A percentile compares a stretch with the other conserved stretches of the same genome.
Evolutionary conservation across 2,888 invertebrate species (phyloP).

Genomic region (Plutella xylostella): DNA sequence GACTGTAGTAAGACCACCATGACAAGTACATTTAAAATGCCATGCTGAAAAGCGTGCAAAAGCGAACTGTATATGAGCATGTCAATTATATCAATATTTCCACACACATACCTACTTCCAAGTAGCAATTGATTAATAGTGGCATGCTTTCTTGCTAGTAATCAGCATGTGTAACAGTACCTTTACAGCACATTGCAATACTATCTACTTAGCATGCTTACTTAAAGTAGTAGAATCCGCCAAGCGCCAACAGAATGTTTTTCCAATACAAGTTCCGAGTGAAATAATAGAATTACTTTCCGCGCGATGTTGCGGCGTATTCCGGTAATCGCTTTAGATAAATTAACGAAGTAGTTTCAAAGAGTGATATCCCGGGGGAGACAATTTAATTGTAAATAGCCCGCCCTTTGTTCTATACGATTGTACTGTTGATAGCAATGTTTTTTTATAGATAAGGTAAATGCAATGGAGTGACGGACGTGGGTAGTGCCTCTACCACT

Average conservation of each 20-base stretch:
- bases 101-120: slow-evolving; percentile 27
- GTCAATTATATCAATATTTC: slow-evolving; percentile 48
- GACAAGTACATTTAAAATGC: no score
- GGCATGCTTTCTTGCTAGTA: slow-evolving; percentile 1
- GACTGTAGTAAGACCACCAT: no score
- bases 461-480: no score
- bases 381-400: slow-evolving; percentile 46
- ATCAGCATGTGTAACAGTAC: neutral
- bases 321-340: slow-evolving; percentile 63
- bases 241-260: neutral
- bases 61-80: no score
- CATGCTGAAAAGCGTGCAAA: no score
- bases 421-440: slow-evolving; percentile 40
- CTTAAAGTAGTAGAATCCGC: neutral
- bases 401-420: slow-evolving; percentile 39
- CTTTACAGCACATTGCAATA: no score
- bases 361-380: slow-evolving; percentile 51
- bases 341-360: slow-evolving; percentile 63
- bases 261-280: slow-evolving; percentile 30
- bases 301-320: slow-evolving; percentile 38
- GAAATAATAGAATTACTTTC: slow-evolving; percentile 47
- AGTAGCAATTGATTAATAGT: slow-evolving; percentile 7
- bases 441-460: slow-evolving; percentile 16
- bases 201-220: neutral
- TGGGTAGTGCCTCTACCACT: no score